These are phyloP conservation scores for Helicoverpa armigera DNA, from an alignment of 1,140 invertebrate genomes.

Conservation along the genomic window DNA sequence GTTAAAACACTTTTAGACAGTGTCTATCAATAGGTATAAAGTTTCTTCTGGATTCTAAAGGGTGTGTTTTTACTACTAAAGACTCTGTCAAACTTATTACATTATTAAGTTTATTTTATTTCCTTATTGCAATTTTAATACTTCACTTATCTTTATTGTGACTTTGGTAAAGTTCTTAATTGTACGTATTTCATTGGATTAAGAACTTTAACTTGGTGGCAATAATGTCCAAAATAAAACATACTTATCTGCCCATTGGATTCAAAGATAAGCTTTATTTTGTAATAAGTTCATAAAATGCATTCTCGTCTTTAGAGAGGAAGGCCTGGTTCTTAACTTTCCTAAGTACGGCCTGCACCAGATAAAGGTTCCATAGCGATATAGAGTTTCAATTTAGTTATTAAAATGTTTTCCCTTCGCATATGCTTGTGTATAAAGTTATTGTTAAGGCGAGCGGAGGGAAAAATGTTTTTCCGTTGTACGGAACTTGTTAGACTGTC, in stretches of 20 bases:
- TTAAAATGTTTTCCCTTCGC: conserved; percentile 74
- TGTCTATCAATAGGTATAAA: neutral
- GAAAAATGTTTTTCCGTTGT: conserved; percentile 84
- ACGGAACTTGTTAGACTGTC: conserved; percentile 85
- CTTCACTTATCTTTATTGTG: no score
- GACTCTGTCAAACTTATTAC: no score
- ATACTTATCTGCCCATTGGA: no score
- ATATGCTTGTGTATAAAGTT: conserved; percentile 74
- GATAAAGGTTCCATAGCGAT: conserved; percentile 79
- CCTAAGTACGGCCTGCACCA: conserved; percentile 72
- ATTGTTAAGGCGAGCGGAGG: conserved; percentile 74
- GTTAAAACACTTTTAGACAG: neutral
- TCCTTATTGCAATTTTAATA: no score
- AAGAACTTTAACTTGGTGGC: no score
- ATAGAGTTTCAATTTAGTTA: conserved; percentile 72
- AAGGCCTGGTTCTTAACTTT: conserved; percentile 34
- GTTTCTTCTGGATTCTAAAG: neutral
- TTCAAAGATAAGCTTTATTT: no score
- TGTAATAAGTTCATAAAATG: conserved; percentile 8
- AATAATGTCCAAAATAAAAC: no score
- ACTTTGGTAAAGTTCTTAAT: no score
- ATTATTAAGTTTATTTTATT: no score
- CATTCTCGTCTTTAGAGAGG: conserved; percentile 14
- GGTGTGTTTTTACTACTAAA: neutral
- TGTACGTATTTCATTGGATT: no score